Base-by-base conservation (phyloP, 1,140 invertebrate genomes). In the Luehdorfia chinensis region DNA sequence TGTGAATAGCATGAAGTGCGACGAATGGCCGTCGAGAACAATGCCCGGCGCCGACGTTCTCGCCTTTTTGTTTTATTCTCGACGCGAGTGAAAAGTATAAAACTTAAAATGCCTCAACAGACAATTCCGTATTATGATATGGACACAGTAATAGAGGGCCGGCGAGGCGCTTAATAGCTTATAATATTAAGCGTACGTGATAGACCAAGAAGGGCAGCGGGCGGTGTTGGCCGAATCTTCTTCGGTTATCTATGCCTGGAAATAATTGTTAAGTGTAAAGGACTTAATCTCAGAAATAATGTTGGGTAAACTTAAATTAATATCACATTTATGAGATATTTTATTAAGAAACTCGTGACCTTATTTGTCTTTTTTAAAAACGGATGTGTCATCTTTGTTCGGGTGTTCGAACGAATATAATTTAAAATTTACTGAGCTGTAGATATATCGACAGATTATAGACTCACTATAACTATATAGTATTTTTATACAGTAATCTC, bases 1-100 rank as follows among this genome's bases (percentile, higher is more conserved):
- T 84, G 79, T 81, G 79, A 86, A 84, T 84, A 84, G 79, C 81
- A 68, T 86, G 81, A 86, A 86, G 77, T 86, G 81, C 79, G 79
- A 86, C 81, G 81, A 86, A 86, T 86, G 77, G 76, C 63, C 74
- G 67, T 53, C 51, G 72, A 80, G 77, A 83, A 86, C 81, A 86
- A 86, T 86, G 67, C 61, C 68, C 81, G 81, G 81, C 81, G 81
- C 79, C 81, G 80, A 69, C 64, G 65, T 59, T 55, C 59, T 65
- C 59, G 71, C 60, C 76, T 84, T 84, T 83, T 84, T 81, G 77
- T 79, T 81, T 79, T 79, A 73, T 59, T 50, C 62, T n/a, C n/a
- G n/a, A n/a, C 56, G 59, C 63, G 65, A 66, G 64, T 74, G 83
- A 85, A 83, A 85, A 83, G 72, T 75, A 70, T 54, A 74, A 75